A percentile compares a stretch with the other conserved stretches of the same genome.
Evolutionary conservation across 1,140 invertebrate genomes (phyloP).

Genomic region (Steinernema khuongi): DNA sequence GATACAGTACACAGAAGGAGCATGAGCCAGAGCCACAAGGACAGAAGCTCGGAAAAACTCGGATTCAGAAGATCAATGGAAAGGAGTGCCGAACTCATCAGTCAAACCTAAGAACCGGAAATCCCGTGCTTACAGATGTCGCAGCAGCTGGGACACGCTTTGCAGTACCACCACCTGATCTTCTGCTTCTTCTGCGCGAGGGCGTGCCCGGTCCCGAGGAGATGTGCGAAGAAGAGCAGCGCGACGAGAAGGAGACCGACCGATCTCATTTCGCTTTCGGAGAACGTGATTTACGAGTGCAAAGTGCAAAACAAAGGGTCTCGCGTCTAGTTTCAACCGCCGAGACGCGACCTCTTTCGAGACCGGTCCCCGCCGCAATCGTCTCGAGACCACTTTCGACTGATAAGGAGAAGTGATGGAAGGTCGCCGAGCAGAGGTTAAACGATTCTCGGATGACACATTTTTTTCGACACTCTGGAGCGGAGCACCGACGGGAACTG

Average conservation of each 20-base stretch:
- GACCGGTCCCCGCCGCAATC: background rate
- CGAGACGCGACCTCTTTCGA: background rate
- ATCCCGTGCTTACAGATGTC: background rate
- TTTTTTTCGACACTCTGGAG: no score
- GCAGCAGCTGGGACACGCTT: background rate
- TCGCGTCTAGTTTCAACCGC: background rate
- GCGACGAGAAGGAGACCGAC: background rate
- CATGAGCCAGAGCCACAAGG: no score
- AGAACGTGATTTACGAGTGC: constrained; percentile 5
- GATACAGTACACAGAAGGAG: no score
- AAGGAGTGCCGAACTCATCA: no score
- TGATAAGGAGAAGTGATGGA: background rate
- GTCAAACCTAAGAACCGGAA: no score
- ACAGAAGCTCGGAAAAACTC: background rate
- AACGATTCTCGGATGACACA: background rate
- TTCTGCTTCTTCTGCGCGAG: background rate
- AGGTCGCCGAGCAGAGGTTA: background rate
- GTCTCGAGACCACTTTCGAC: background rate
- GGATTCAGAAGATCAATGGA: background rate
- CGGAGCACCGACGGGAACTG: no score
- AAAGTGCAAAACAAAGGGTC: constrained; percentile 10
- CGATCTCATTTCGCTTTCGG: background rate
- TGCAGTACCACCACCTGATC: background rate
- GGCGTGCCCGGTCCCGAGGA: background rate
- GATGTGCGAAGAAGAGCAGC: background rate